phyloP scores from a whole-genome alignment of 2,888 invertebrate species.

The Xestia c-nigrum region DNA sequence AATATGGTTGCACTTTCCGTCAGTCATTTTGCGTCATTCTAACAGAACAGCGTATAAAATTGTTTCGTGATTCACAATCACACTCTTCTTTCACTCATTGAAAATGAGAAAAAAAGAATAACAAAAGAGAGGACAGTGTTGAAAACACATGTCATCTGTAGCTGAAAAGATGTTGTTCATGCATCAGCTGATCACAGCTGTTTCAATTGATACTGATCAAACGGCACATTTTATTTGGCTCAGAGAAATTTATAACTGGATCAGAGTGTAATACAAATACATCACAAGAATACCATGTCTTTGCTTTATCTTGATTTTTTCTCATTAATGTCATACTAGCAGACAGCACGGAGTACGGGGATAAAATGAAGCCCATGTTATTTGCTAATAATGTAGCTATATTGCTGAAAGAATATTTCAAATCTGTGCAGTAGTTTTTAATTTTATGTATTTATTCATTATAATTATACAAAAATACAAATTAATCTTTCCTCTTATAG shows the following conservation, averaged over 20 bases:
- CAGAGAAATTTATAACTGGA: neutral
- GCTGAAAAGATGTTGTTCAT: neutral
- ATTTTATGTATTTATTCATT: too few species aligned
- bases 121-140: too few species aligned
- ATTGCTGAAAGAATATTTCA: too few species aligned
- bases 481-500: too few species aligned
- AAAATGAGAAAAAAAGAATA: too few species aligned
- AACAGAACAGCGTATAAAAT: conserved; percentile 8
- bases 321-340: too few species aligned
- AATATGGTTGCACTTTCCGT: conserved; percentile 48
- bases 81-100: neutral
- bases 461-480: too few species aligned
- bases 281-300: neutral
- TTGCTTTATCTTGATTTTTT: neutral
- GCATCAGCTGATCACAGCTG: conserved; percentile 10
- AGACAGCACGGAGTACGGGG: too few species aligned
- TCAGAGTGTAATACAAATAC: neutral
- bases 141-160: neutral
- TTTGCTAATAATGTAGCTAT: too few species aligned
- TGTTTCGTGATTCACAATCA: neutral
- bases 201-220: neutral
- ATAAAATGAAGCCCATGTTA: too few species aligned
- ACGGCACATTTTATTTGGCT: neutral
- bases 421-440: too few species aligned
- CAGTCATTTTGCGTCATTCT: conserved; percentile 17